Conservation (phyloP, 2,888 invertebrate genomes). For the Tenthredo livida region DNA sequence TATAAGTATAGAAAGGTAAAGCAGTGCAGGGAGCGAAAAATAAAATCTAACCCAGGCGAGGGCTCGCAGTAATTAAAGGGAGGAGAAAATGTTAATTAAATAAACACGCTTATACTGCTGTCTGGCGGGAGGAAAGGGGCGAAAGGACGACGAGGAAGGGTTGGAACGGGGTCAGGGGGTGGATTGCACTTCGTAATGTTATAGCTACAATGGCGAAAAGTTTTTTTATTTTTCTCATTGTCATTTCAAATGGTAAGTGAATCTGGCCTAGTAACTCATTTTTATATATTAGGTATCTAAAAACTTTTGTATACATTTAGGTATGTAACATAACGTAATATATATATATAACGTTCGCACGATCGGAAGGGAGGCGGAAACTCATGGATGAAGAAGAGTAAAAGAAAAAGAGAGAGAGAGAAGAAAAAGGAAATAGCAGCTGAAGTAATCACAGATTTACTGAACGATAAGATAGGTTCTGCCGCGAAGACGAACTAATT, state of each 20-base stretch:
- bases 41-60: slow-evolving; percentile 16
- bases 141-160: slow-evolving; percentile 6
- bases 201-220: slow-evolving; percentile 42
- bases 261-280: not conserved
- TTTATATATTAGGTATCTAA: not conserved
- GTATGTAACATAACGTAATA: not conserved
- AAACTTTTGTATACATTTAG: not conserved
- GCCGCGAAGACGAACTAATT: slow-evolving; percentile 1
- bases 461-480: not conserved
- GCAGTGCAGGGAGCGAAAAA: not conserved
- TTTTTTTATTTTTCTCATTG: slow-evolving; percentile 50
- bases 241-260: slow-evolving; percentile 45
- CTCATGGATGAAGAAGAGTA: not conserved
- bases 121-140: not conserved
- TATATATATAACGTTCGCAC: not conserved
- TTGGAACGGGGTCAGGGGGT: slow-evolving; percentile 2
- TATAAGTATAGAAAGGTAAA: not conserved
- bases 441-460: not conserved
- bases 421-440: not conserved
- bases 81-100: slow-evolving; percentile 49
- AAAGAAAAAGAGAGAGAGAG: no score
- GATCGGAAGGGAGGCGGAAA: slow-evolving; percentile 4
- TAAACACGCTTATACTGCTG: slow-evolving; percentile 45
- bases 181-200: slow-evolving; percentile 44
- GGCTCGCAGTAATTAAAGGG: slow-evolving; percentile 23